These are phyloP conservation scores for Mareca penelope DNA, from an alignment of 2,797 vertebrate genomes.

Conservation along the genomic window DNA sequence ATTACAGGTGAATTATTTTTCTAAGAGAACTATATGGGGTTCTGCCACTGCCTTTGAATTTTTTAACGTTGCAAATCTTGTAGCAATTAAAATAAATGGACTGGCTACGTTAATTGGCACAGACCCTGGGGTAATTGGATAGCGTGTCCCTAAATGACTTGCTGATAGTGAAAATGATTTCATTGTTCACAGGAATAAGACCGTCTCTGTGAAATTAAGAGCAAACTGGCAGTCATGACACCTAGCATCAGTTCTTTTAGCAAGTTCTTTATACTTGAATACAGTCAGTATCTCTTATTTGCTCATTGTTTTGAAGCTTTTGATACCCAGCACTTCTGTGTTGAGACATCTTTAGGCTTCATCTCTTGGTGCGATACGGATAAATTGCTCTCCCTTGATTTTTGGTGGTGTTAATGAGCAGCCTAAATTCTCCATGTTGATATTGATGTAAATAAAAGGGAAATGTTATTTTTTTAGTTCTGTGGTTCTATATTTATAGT, in stretches of 20 bases:
- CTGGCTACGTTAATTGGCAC: not conserved
- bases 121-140: not conserved
- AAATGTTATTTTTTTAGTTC: not conserved
- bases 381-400: not conserved
- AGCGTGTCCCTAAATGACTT: not conserved
- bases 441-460: not conserved
- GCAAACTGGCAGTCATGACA: not conserved
- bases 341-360: not conserved
- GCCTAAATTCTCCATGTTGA: not conserved
- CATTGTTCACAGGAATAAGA: not conserved
- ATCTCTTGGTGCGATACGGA: not conserved
- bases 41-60: not conserved
- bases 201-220: not conserved
- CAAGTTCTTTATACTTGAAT: not conserved
- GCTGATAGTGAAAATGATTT: not conserved
- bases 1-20: conserved; percentile 13
- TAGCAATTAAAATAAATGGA: not conserved
- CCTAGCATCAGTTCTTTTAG: not conserved
- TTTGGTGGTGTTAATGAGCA: not conserved
- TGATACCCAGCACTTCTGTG: not conserved
- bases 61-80: not conserved
- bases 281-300: not conserved
- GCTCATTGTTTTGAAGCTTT: not conserved
- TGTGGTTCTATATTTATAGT: not conserved
- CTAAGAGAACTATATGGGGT: not conserved